Evolutionary conservation across 2,888 invertebrate genomes (phyloP).

Genomic region (Meliscaeva auricollis): DNA sequence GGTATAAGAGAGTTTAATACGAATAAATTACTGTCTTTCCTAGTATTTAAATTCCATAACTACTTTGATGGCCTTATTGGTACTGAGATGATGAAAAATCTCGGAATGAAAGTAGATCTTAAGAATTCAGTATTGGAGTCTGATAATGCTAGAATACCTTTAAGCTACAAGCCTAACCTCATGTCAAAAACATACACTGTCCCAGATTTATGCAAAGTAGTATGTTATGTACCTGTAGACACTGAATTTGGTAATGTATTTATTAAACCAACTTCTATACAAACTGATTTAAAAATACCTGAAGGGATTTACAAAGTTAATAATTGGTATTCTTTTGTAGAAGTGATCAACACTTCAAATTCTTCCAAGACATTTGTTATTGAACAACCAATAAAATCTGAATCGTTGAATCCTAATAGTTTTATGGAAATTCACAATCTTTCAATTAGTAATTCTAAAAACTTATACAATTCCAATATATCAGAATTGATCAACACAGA

Average conservation of each 20-base stretch:
- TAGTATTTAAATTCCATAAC: conserved; percentile 68
- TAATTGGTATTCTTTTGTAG: conserved; percentile 50
- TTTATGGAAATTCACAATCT: conserved; percentile 29
- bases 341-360: conserved; percentile 49
- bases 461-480: conserved; percentile 10
- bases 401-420: conserved; percentile 9
- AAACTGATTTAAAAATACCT: conserved; percentile 35
- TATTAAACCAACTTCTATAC: conserved; percentile 15
- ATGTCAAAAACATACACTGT: conserved; percentile 56
- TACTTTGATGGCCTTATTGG: conserved; percentile 75
- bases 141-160: conserved; percentile 25
- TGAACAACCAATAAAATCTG: too few relatives aligned
- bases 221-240: conserved; percentile 58
- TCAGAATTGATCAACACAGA: background rate
- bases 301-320: conserved; percentile 54
- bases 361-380: conserved; percentile 19
- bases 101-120: conserved; percentile 62
- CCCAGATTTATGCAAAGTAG: conserved; percentile 35
- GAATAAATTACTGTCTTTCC: conserved; percentile 36
- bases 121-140: conserved; percentile 48
- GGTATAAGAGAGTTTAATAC: conserved; percentile 60
- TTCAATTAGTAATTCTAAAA: conserved; percentile 1
- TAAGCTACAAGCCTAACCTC: conserved; percentile 56
- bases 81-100: conserved; percentile 61
- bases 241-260: conserved; percentile 49